phyloP scores from a whole-genome alignment of 2,113 vertebrate genomes.

The Macrotis lagotis region DNA sequence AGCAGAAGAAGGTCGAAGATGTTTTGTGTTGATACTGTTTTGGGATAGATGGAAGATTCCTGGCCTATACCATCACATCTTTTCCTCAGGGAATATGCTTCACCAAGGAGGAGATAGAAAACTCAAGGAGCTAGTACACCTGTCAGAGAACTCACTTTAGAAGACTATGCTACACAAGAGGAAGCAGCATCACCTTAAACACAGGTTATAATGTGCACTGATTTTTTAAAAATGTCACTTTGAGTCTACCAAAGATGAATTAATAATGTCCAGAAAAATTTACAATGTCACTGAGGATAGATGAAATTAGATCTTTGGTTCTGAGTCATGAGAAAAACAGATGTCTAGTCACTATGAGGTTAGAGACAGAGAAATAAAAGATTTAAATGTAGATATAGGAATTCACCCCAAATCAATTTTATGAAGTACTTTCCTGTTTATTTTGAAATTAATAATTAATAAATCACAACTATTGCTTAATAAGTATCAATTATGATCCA shows the following conservation, averaged over 20 bases:
- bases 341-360: not conserved
- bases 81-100: not conserved
- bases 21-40: not conserved
- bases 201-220: not conserved
- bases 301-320: not conserved
- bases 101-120: not conserved
- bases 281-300: not conserved
- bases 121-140: not conserved
- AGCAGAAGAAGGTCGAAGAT: not conserved
- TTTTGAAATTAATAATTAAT: not conserved
- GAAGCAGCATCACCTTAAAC: not conserved
- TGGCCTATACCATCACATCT: not conserved
- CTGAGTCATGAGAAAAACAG: not conserved
- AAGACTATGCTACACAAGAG: not conserved
- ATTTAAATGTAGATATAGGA: not conserved
- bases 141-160: not conserved
- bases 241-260: not conserved
- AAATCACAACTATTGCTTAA: not conserved
- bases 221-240: constrained; percentile 1
- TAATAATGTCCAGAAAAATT: not conserved
- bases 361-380: not conserved
- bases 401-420: not conserved
- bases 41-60: not conserved
- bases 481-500: not conserved
- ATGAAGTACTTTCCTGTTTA: not conserved